Evolutionary conservation across 2,797 vertebrate genomes (phyloP), one percentile per base, ranked within the genome.

Genomic region (Sebastes hopkinsi): DNA sequence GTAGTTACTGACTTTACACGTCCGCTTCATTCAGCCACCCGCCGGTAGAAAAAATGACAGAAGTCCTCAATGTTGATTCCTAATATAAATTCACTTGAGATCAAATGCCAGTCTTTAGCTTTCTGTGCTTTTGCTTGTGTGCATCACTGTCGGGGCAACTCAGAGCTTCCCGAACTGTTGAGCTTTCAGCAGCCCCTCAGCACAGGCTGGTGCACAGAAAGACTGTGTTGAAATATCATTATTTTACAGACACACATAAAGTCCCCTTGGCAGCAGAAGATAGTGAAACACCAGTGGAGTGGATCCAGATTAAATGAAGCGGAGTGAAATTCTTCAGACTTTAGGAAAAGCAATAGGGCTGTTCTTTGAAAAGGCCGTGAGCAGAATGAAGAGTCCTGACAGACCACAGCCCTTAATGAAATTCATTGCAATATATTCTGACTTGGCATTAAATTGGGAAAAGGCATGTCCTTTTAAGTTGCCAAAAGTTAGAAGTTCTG

Each of bases 271-370:
- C 80, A 83, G 81, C 25, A 61, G 32, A 72, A 87, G 83, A 90
- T 87, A 83, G 84, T 54, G 76, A 78, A 82, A 83, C 60, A 79
- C 60, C 68, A 85, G 81, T 64, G 29, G 68, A 90, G 69, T 76
- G 64, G n/a, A 86, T 84, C 79, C 74, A 82, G 85, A 91, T 90
- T 86, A 87, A 89, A 91, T 82, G 67, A 78, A 88, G 65, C 75
- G 23, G 25, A 82, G 64, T 86, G 61, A 79, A 84, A 80, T 84
- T 89, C 72, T 69, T 87, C 74, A 84, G 69, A 82, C 74, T 86
- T 25, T 22, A 38, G 46, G 59, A 79, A 84, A 87, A 82, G 88
- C 76, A 83, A 74, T 69, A 61, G 29, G 79, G 46, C 61, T 76
- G 29, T 74, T 83, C 71, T 89, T 85, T 85, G 59, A 88, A 85